Percentiles rank a stretch among this genome's conserved stretches.
Evolutionary conservation across 2,113 vertebrate genomes (phyloP).

Genomic region (Albula goreensis): DNA sequence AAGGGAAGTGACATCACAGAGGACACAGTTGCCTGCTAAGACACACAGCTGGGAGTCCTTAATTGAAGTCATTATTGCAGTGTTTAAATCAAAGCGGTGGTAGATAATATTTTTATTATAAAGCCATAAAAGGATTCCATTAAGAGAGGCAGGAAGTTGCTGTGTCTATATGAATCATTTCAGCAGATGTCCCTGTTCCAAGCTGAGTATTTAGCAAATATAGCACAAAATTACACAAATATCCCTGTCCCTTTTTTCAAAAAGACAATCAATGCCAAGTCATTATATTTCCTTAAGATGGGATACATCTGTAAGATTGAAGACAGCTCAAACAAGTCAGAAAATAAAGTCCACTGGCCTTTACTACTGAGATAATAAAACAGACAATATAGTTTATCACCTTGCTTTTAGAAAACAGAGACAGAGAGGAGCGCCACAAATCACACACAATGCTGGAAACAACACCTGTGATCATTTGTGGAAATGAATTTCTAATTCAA

Average conservation of each 20-base stretch:
- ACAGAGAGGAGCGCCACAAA: too few species aligned
- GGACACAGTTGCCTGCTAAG: conserved; percentile 50
- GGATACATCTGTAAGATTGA: too few species aligned
- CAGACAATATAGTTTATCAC: too few species aligned
- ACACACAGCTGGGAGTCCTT: conserved; percentile 55
- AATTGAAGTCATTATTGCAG: conserved; percentile 54
- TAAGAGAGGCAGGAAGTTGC: conserved; percentile 18
- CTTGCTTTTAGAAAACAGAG: too few species aligned
- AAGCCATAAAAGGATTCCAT: conserved; percentile 36
- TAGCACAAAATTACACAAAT: too few species aligned
- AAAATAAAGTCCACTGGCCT: too few species aligned
- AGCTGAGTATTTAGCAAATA: not conserved
- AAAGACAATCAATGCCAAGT: not conserved
- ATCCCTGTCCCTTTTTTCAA: not conserved
- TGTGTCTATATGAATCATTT: conserved; percentile 17
- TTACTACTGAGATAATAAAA: too few species aligned
- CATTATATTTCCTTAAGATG: not conserved
- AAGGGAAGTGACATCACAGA: conserved; percentile 49
- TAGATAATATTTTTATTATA: conserved; percentile 42
- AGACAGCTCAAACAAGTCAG: too few species aligned
- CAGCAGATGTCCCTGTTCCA: not conserved
- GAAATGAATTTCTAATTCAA: too few species aligned
- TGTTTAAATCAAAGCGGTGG: conserved; percentile 30
- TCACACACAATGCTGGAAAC: too few species aligned
- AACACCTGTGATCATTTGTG: too few species aligned